Evolutionary conservation across 2,888 invertebrate species (phyloP), one percentile per base, ranked within the genome.

Genomic region (Furcula furcula): DNA sequence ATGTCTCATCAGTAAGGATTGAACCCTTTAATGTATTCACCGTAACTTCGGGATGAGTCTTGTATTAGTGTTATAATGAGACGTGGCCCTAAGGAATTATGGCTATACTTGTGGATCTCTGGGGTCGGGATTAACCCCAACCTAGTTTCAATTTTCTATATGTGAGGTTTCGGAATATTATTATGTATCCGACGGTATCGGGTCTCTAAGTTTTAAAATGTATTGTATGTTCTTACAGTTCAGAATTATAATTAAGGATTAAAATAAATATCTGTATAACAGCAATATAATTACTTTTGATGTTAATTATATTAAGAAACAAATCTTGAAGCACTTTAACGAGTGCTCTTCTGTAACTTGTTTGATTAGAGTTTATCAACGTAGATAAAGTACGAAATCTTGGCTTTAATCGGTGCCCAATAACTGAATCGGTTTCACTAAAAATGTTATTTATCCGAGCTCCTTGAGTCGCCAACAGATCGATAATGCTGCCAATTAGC

Each of bases 11-110:
- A 87, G 83, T 83, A 84, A 85, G 87, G 87, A 86, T 88, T 86
- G 85, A 85, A 85, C 87, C 87, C 87, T 88, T 86, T 88, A 88
- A 88, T 87, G 83, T 88, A 87, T 88, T 88, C 87, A 84, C 83
- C 80, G 87, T 83, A 88, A 87, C 87, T 88, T 87, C 69, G 86
- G 87, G 86, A 87, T 86, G 86, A 86, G 84, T 81, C 87, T 88
- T 87, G 87, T 88, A 88, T 88, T 88, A 88, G 87, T 86, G 86
- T 82, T 86, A 88, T 88, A 88, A 88, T 88, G 87, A 88, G 87
- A 85, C 83, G 83, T 67, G 83, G 82, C 87, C 87, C 87, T 78
- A 65, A 87, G 87, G 87, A 88, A 85, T 86, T 87, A 87, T 83
- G 80, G 81, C 67, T 78, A 82, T 83, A 83, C 84, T 84, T 84